These are phyloP conservation scores for Florisuga fusca DNA, from an alignment of 2,797 vertebrate genomes.

Conservation along the genomic window DNA sequence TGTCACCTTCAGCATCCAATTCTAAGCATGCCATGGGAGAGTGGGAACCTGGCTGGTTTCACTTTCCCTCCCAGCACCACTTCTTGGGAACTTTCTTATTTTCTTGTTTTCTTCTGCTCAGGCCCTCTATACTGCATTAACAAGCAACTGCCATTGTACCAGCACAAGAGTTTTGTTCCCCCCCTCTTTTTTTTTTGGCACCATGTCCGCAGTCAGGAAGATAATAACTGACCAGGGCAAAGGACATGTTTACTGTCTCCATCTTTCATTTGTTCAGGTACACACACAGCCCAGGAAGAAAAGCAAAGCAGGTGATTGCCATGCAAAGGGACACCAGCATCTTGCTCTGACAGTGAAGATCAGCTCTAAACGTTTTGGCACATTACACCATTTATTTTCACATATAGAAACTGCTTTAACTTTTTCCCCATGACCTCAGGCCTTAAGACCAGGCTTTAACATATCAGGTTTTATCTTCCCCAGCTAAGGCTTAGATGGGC, in stretches of 20 bases:
- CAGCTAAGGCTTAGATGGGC: neutral
- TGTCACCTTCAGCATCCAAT: neutral
- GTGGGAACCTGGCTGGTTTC: neutral
- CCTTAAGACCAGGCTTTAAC: neutral
- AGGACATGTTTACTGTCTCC: constrained; percentile 10
- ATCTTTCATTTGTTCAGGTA: neutral
- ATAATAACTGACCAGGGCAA: constrained; percentile 20
- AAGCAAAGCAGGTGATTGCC: neutral
- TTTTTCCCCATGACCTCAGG: neutral
- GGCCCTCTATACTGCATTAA: neutral
- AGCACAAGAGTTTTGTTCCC: neutral
- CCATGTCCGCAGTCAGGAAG: neutral
- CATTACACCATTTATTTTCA: neutral
- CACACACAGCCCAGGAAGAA: neutral
- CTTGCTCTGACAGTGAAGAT: accelerated
- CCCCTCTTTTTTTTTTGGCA: neutral
- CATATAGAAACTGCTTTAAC: neutral
- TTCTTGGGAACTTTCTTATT: neutral
- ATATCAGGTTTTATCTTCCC: neutral
- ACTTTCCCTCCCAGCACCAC: neutral
- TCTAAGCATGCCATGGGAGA: neutral
- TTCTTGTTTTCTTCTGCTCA: neutral
- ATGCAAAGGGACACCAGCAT: neutral
- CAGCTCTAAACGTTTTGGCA: neutral
- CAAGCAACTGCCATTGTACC: neutral